Conservation (phyloP, 2,888 invertebrate genomes). For the Pheosia tremula region DNA sequence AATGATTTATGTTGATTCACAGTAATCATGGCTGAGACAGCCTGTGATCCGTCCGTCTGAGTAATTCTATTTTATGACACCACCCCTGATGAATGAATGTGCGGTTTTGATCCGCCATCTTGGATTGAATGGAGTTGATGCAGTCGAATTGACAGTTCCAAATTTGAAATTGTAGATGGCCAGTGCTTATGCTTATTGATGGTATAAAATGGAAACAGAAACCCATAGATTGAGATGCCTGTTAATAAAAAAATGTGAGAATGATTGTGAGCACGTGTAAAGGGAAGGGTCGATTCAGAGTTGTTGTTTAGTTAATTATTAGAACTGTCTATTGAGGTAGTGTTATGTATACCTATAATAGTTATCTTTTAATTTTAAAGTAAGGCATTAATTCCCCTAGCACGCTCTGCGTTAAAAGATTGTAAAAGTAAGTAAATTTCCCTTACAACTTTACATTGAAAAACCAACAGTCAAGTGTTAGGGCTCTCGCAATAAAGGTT, state of each 20-base stretch:
- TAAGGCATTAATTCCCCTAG: slow-evolving; percentile 2
- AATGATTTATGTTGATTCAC: slow-evolving; percentile 80
- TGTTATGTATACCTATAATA: too few relatives aligned
- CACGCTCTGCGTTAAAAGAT: neutral
- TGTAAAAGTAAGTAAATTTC: neutral
- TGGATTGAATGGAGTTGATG: slow-evolving; percentile 58
- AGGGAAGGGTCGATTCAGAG: too few relatives aligned
- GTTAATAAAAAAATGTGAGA: too few relatives aligned
- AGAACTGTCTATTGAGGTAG: too few relatives aligned
- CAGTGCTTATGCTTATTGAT: too few relatives aligned
- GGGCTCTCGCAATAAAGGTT: neutral
- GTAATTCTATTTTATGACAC: slow-evolving; percentile 76
- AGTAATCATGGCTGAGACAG: slow-evolving; percentile 69
- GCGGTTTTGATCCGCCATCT: slow-evolving; percentile 68
- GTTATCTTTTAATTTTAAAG: too few relatives aligned
- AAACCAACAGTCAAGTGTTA: neutral
- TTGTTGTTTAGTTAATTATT: too few relatives aligned
- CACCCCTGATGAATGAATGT: slow-evolving; percentile 61
- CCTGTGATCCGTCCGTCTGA: slow-evolving; percentile 61
- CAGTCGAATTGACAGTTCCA: slow-evolving; percentile 42
- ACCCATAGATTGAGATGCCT: too few relatives aligned
- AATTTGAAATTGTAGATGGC: slow-evolving; percentile 16
- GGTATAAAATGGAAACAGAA: too few relatives aligned
- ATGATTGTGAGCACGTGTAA: too few relatives aligned
- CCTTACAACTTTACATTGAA: neutral